phyloP scores from a whole-genome alignment of 1,140 invertebrate species.

The Mya arenaria region DNA sequence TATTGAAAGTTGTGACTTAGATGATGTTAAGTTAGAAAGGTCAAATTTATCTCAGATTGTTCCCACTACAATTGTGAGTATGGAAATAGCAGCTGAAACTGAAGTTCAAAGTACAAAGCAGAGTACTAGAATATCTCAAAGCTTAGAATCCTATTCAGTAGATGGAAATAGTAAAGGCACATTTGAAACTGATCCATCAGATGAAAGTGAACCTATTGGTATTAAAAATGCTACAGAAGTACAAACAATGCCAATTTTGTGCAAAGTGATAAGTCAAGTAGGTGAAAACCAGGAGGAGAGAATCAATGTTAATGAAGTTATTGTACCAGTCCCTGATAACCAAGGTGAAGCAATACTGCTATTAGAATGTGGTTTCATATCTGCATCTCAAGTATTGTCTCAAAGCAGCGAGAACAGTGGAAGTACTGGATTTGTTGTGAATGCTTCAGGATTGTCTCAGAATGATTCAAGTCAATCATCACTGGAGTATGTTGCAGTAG shows the following conservation, averaged over 20 bases:
- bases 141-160: no score
- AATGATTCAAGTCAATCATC: no score
- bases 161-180: no score
- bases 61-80: background rate
- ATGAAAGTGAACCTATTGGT: background rate
- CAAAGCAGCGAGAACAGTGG: constrained; percentile 23
- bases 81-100: background rate
- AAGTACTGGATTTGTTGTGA: constrained; percentile 23
- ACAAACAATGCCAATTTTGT: background rate
- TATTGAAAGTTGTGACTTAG: background rate
- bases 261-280: no score
- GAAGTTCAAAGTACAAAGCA: background rate
- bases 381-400: constrained; percentile 21
- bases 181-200: background rate
- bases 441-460: no score
- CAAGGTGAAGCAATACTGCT: no score
- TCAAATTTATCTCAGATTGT: background rate
- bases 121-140: background rate
- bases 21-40: background rate
- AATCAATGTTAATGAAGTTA: background rate
- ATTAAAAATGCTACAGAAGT: background rate
- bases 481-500: no score
- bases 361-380: constrained; percentile 12
- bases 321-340: background rate
- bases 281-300: no score